Percentiles rank a stretch among this genome's conserved stretches.
Evolutionary conservation across 2,888 invertebrate species (phyloP).

Genomic region (Tipula unca): DNA sequence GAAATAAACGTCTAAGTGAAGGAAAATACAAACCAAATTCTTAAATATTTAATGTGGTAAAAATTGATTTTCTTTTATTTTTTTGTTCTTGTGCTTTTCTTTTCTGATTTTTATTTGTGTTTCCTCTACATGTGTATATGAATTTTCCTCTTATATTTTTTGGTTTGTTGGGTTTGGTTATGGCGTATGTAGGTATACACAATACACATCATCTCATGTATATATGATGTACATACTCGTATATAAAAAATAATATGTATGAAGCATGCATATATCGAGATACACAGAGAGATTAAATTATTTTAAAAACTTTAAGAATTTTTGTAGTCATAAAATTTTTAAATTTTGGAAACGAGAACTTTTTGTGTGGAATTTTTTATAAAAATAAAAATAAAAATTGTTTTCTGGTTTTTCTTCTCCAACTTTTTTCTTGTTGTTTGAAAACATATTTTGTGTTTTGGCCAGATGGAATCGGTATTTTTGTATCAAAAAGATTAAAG

Average conservation of each 20-base stretch:
- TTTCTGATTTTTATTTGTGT: not conserved
- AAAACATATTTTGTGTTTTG: not conserved
- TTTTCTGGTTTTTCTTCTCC: not conserved
- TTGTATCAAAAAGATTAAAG: not conserved
- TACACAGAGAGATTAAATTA: not conserved
- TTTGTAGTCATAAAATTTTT: not conserved
- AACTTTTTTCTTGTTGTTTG: not conserved
- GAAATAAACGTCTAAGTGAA: not conserved
- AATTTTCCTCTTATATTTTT: not conserved
- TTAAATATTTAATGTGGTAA: conserved; percentile 8
- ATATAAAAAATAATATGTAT: not conserved
- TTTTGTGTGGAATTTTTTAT: not conserved
- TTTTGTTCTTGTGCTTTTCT: not conserved
- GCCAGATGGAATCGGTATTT: not conserved
- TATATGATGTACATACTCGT: not conserved
- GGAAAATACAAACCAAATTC: not conserved
- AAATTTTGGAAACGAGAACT: not conserved
- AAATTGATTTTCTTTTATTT: conserved; percentile 9
- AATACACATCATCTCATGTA: not conserved
- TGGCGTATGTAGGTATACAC: too few species aligned
- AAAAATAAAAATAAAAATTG: not conserved
- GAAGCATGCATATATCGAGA: not conserved
- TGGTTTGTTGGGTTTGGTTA: not conserved
- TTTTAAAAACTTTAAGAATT: not conserved
- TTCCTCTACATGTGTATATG: not conserved